phyloP scores from a whole-genome alignment of 2,888 invertebrate genomes.

The Eustalomyia histrio region DNA sequence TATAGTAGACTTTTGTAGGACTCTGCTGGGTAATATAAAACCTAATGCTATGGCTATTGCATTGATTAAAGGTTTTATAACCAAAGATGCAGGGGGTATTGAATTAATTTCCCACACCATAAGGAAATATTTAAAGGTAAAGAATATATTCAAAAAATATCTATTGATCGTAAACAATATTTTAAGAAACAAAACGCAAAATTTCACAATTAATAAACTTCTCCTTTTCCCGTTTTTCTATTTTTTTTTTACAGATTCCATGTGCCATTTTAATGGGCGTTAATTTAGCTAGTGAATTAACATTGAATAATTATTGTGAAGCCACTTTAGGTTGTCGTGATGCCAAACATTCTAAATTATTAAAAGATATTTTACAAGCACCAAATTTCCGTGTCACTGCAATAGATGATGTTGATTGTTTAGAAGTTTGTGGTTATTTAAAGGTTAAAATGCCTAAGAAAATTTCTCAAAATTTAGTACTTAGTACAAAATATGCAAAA shows the following conservation, averaged over 20 bases:
- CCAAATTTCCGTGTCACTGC: constrained; percentile 97
- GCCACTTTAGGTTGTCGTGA: constrained; percentile 97
- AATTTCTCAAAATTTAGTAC: too few relatives aligned
- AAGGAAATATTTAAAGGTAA: constrained; percentile 85
- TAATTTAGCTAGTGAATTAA: constrained; percentile 97
- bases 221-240: too few relatives aligned
- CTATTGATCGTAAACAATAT: too few relatives aligned
- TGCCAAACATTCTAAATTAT: constrained; percentile 85
- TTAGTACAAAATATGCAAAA: too few relatives aligned
- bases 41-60: constrained; percentile 94
- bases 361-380: constrained; percentile 95
- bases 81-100: constrained; percentile 93
- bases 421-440: constrained; percentile 98
- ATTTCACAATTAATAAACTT: too few relatives aligned
- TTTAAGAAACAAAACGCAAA: too few relatives aligned
- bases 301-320: constrained; percentile 98
- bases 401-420: constrained; percentile 97
- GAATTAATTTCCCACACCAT: constrained; percentile 97
- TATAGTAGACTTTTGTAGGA: constrained; percentile 90
- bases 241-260: constrained; percentile 84
- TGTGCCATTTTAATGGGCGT: constrained; percentile 99
- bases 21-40: constrained; percentile 93
- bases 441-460: constrained; percentile 91
- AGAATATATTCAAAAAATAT: not conserved
- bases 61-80: constrained; percentile 97